These are phyloP conservation scores for Dasypus novemcinctus DNA, from an alignment of 2,113 vertebrate genomes.

Conservation along the genomic window DNA sequence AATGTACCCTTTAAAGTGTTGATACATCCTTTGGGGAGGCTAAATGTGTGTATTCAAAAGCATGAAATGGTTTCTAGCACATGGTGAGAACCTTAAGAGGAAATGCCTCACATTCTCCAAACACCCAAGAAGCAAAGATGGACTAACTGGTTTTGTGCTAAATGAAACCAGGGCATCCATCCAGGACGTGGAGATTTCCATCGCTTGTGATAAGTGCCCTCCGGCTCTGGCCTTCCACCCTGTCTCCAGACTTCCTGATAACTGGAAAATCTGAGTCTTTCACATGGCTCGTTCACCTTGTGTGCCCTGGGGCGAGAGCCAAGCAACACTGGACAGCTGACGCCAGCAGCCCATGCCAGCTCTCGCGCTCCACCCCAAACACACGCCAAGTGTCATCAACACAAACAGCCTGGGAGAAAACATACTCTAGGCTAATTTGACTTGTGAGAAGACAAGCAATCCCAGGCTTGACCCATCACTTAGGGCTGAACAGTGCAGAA, in stretches of 20 bases:
- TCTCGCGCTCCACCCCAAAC: fast-evolving
- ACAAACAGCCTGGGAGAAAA: not conserved
- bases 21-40: not conserved
- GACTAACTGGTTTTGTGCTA: not conserved
- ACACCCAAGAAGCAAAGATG: not conserved
- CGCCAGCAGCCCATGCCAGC: fast-evolving
- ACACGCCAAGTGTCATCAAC: no score
- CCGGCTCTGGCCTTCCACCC: not conserved
- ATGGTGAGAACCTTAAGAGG: not conserved
- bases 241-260: not conserved
- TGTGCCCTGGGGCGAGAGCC: not conserved
- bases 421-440: no score
- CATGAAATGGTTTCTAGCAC: not conserved
- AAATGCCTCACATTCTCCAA: not conserved
- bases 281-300: not conserved
- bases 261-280: not conserved
- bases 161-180: not conserved
- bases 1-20: no score
- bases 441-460: not conserved
- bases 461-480: not conserved
- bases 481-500: not conserved
- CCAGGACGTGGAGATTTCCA: not conserved
- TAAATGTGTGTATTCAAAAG: not conserved
- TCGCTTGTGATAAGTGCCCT: not conserved
- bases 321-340: not conserved